Base-by-base conservation (phyloP, 2,888 invertebrate species). In the Minunthozetes semirufus region DNA sequence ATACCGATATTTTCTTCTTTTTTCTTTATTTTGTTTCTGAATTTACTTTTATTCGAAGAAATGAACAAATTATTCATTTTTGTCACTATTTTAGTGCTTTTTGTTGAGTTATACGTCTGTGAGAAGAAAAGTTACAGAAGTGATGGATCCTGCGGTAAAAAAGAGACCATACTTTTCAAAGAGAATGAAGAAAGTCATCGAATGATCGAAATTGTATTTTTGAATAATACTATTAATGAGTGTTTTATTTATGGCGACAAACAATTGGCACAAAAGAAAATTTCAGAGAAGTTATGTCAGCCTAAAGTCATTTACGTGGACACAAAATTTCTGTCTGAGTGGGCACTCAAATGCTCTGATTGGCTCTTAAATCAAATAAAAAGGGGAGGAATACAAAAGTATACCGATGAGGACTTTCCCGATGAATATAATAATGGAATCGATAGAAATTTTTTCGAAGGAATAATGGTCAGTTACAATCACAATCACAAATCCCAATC, bases 391-490 rank as follows among this genome's bases (percentile, higher is more conserved):
- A 29, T 29, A 6, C 13, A 2, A 8, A 11, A 5, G 2, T 63
- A 29, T 29, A 2, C 11, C 17, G 33, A 29, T 15, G 5, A 63
- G 11, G 63, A 63, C 25, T 63, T 63, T 63, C 63, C 63, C 17
- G n/a, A 63, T 11, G 63, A 63, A 15, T 63, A 63, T 17, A 63
- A 63, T 17, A 63, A 63, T 29, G 29, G 29, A 33, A 63, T 63
- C 17, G 63, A 63, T n/a, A 25, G 46, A 50, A 50, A 71, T 42
- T 71, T 50, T 71, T 71, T 71, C 46, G 50, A 71, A 13, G 71
- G 50, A 29, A 25, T 46, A 25, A 9, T 50, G 2, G 46, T 71
- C n/a, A n/a, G n/a, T n/a, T n/a, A n/a, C n/a, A n/a, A n/a, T n/a
- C n/a, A n/a, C n/a, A n/a, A n/a, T n/a, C n/a, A n/a, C 25, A 27